Evolutionary conservation across 1,140 invertebrate species (phyloP).

Genomic region (Temnothorax longispinosus): DNA sequence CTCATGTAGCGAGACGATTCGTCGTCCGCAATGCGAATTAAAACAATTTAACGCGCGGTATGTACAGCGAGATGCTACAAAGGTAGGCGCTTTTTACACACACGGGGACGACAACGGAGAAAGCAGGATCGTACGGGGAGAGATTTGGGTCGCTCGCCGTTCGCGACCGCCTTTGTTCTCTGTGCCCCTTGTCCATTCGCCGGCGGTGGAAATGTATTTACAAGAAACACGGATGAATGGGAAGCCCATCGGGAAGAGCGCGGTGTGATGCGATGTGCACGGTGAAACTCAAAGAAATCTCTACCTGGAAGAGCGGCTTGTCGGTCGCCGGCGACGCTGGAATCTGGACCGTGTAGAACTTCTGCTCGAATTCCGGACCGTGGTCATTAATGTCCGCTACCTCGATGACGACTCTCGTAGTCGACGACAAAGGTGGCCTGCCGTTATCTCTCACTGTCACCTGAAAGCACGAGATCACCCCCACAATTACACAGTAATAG

Average conservation of each 20-base stretch:
- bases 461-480: slow-evolving; percentile 82
- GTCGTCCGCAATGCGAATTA: slow-evolving; percentile 18
- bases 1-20: neutral
- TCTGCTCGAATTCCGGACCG: slow-evolving; percentile 92
- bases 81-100: slow-evolving; percentile 40
- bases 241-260: slow-evolving; percentile 25
- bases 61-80: slow-evolving; percentile 56
- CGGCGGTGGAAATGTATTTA: slow-evolving; percentile 45
- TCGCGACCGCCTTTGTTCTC: neutral
- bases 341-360: slow-evolving; percentile 92
- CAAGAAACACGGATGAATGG: slow-evolving; percentile 42
- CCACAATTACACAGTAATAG: neutral
- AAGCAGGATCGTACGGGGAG: slow-evolving; percentile 19
- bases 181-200: slow-evolving; percentile 15
- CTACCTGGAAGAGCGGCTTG: slow-evolving; percentile 89
- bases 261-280: neutral
- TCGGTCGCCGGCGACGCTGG: slow-evolving; percentile 88
- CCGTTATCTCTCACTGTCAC: slow-evolving; percentile 93
- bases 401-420: slow-evolving; percentile 92
- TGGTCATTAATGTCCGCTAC: slow-evolving; percentile 95
- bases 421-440: slow-evolving; percentile 90
- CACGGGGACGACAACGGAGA: slow-evolving; percentile 7
- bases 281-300: slow-evolving; percentile 1
- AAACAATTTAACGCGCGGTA: slow-evolving; percentile 50
- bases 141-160: slow-evolving; percentile 19